These are phyloP conservation scores for Choloepus hoffmanni DNA, from an alignment of 2,113 vertebrate species.

Conservation along the genomic window DNA sequence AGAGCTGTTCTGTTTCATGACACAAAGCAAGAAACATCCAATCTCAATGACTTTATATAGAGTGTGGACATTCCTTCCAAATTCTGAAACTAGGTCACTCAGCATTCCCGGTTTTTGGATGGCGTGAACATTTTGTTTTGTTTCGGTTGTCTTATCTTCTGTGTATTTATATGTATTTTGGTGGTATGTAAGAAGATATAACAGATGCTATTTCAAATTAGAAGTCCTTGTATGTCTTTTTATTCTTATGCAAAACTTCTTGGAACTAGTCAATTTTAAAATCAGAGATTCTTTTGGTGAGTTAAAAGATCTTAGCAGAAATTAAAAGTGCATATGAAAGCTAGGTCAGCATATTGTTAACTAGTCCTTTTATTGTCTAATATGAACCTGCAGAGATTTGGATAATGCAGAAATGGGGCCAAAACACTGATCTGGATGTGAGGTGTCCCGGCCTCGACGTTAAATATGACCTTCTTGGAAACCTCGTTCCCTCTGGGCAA, in stretches of 20 bases:
- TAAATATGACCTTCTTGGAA: not conserved
- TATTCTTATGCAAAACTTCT: conserved; percentile 18
- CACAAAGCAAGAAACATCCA: not conserved
- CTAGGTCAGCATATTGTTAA: conserved; percentile 26
- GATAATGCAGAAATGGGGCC: not conserved
- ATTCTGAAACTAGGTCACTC: not conserved
- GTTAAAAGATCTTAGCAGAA: conserved; percentile 28
- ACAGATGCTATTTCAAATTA: conserved; percentile 58
- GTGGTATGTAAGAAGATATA: not conserved
- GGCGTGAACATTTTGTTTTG: conserved; percentile 52
- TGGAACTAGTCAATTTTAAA: conserved; percentile 59
- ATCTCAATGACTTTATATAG: not conserved
- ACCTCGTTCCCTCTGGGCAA: not conserved
- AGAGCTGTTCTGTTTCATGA: not conserved
- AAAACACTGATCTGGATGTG: not conserved
- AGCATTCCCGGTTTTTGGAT: not conserved
- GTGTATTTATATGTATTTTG: conserved; percentile 41
- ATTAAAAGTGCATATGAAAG: not conserved
- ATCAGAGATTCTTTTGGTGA: not conserved
- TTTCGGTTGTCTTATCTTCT: conserved; percentile 29
- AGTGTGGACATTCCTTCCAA: not conserved
- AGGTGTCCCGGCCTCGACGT: not conserved
- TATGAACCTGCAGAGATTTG: not conserved
- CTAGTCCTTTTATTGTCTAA: not conserved
- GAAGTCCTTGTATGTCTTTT: conserved; percentile 34